Conservation (phyloP, 2,888 invertebrate species). For the Hydraecia micacea region DNA sequence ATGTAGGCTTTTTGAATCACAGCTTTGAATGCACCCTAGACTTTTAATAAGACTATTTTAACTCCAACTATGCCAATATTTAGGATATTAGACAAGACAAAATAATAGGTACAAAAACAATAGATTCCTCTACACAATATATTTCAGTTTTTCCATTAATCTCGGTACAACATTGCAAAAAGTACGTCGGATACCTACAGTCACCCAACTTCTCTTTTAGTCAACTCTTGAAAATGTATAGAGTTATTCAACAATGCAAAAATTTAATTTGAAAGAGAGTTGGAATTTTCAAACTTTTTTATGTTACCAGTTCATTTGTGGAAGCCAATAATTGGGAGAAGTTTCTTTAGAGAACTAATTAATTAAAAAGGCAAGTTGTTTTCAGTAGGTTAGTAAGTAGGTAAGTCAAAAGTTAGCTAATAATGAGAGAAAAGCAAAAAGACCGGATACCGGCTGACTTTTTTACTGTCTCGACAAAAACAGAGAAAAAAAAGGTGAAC, state of each 20-base stretch:
- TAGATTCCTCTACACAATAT: background rate
- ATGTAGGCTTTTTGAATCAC: background rate
- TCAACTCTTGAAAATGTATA: constrained; percentile 33
- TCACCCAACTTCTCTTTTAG: constrained; percentile 34
- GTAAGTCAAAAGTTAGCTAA: background rate
- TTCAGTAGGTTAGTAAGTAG: background rate
- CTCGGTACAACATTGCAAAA: background rate
- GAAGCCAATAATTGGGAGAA: constrained; percentile 30
- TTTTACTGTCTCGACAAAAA: no score
- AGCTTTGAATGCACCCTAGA: background rate
- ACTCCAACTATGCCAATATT: background rate
- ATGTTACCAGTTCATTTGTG: constrained; percentile 44
- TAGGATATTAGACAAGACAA: background rate
- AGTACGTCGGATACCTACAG: background rate
- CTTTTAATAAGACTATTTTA: background rate
- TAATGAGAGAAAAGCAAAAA: background rate
- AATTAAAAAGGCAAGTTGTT: constrained; percentile 24
- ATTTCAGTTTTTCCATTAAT: background rate
- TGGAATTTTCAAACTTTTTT: constrained; percentile 26
- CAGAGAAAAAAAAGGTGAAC: no score
- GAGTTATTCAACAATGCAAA: constrained; percentile 25
- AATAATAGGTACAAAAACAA: background rate
- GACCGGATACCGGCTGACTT: background rate
- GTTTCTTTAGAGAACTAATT: constrained; percentile 31
- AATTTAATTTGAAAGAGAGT: no score